Evolutionary conservation across 1,140 invertebrate genomes (phyloP).

Genomic region (Chionoecetes opilio): DNA sequence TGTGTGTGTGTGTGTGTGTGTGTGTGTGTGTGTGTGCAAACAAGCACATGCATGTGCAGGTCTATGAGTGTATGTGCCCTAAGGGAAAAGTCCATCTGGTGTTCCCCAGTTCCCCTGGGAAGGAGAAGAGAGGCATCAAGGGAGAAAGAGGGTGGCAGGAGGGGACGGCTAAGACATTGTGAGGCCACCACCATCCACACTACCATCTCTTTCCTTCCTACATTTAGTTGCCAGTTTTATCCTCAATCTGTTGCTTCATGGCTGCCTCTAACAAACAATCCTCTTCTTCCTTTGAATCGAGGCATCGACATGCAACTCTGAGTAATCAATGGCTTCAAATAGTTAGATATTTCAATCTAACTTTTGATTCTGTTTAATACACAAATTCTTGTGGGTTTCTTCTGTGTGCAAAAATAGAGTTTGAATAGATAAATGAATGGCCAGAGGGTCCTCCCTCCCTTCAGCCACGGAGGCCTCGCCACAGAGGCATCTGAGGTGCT

Average conservation of each 20-base stretch:
- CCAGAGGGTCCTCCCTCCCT: background rate
- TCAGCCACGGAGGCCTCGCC: background rate
- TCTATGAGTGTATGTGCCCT: background rate
- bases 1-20: conserved; percentile 42
- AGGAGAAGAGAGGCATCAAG: background rate
- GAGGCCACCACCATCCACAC: background rate
- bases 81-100: background rate
- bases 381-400: too few species aligned
- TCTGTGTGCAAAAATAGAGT: too few species aligned
- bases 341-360: too few species aligned
- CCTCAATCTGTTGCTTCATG: background rate
- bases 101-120: background rate
- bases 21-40: conserved; percentile 34
- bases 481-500: background rate
- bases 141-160: background rate
- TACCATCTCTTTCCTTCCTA: background rate
- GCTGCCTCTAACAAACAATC: background rate
- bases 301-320: background rate
- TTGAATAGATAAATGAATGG: too few species aligned
- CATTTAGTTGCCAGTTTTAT: background rate
- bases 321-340: too few species aligned
- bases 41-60: background rate
- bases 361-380: too few species aligned
- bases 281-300: background rate
- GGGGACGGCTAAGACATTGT: background rate